Evolutionary conservation across 2,888 invertebrate species (phyloP).

Genomic region (Agrotis clavis): DNA sequence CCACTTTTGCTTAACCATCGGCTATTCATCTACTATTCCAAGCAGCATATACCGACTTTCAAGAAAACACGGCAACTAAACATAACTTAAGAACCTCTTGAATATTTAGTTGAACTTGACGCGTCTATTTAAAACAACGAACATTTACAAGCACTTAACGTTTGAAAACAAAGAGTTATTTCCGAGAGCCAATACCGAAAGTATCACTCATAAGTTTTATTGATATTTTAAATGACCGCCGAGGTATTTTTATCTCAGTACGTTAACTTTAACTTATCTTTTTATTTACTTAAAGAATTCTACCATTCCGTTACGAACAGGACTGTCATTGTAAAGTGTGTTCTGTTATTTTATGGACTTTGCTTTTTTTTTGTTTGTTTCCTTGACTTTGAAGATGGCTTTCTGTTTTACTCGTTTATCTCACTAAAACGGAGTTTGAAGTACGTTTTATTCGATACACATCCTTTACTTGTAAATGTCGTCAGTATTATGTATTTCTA

Average conservation of each 20-base stretch:
- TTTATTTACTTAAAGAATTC: slow-evolving; percentile 55
- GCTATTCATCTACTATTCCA: neutral
- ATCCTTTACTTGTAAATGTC: slow-evolving; percentile 11
- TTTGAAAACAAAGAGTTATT: slow-evolving; percentile 53
- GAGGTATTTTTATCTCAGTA: slow-evolving; percentile 62
- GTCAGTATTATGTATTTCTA: neutral
- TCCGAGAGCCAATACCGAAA: slow-evolving; percentile 47
- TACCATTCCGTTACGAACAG: slow-evolving; percentile 29
- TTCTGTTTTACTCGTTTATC: slow-evolving; percentile 31
- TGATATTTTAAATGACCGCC: slow-evolving; percentile 57
- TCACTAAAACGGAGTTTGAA: slow-evolving; percentile 5
- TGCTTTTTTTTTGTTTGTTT: slow-evolving; percentile 13
- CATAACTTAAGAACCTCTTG: slow-evolving; percentile 14
- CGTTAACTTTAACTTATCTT: slow-evolving; percentile 49
- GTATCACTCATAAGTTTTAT: slow-evolving; percentile 65
- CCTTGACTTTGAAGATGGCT: slow-evolving; percentile 23
- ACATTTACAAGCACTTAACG: slow-evolving; percentile 26
- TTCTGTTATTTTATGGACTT: slow-evolving; percentile 28
- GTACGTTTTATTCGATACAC: slow-evolving; percentile 22
- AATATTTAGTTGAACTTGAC: slow-evolving; percentile 5
- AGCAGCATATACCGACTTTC: neutral
- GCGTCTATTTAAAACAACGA: slow-evolving; percentile 34
- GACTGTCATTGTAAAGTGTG: slow-evolving; percentile 32
- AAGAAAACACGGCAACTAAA: neutral
- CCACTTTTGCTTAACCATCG: neutral